Conservation (phyloP, 2,888 invertebrate species). For the Phengaris arion region DNA sequence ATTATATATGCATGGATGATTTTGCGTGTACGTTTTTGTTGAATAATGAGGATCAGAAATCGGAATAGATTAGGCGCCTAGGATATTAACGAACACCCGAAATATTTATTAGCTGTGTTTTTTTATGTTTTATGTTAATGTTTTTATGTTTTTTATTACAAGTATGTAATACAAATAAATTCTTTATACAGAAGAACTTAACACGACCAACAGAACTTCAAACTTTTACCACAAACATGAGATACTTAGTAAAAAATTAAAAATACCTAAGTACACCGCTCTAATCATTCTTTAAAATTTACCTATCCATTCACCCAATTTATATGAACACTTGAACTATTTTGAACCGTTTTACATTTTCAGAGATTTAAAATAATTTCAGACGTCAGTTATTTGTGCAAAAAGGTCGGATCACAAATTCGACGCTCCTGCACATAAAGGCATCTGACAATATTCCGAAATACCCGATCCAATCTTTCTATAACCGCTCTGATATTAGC, state of each 20-base stretch:
- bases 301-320: no score
- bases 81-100: neutral
- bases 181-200: no score
- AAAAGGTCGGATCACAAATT: neutral
- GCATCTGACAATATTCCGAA: neutral
- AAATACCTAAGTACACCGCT: no score
- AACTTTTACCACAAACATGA: no score
- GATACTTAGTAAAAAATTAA: no score
- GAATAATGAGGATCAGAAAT: neutral
- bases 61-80: neutral
- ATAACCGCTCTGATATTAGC: slow-evolving; percentile 21
- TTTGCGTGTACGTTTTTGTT: slow-evolving; percentile 5
- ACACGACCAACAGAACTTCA: no score
- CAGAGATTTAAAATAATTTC: neutral
- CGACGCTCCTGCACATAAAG: neutral
- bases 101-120: neutral
- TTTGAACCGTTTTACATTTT: no score
- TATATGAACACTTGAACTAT: no score
- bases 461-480: slow-evolving; percentile 11
- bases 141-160: no score
- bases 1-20: slow-evolving; percentile 21
- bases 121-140: no score
- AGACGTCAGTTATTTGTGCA: neutral
- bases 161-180: neutral
- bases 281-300: no score